Evolutionary conservation across 2,113 vertebrate species (phyloP).

Genomic region (Cryptotis parvus): DNA sequence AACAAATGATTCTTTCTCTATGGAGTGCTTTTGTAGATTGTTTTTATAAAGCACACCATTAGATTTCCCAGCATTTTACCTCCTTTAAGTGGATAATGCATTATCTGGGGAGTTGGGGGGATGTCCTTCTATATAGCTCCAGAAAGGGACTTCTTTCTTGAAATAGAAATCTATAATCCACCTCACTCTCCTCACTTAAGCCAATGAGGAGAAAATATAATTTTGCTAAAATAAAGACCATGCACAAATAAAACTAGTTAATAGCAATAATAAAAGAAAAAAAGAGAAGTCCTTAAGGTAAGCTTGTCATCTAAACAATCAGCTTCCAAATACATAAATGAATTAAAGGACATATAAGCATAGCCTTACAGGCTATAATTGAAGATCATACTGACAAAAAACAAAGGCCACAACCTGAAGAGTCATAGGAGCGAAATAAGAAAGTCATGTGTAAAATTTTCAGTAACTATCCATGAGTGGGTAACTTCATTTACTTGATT

Average conservation of each 20-base stretch:
- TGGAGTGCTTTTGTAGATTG: neutral
- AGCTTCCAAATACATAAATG: neutral
- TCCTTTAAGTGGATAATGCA: neutral
- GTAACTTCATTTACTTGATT: neutral
- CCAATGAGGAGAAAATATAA: neutral
- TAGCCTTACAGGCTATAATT: neutral
- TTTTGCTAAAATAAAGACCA: conserved; percentile 26
- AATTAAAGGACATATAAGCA: neutral
- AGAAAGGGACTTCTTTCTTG: neutral
- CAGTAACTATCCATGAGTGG: neutral
- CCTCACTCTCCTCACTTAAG: neutral
- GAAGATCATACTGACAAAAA: neutral
- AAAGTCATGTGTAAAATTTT: neutral
- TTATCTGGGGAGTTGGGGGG: neutral
- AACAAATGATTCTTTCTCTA: neutral
- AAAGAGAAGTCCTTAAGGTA: neutral
- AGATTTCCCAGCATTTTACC: neutral
- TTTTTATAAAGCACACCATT: neutral
- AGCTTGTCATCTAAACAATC: neutral
- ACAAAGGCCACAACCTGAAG: neutral
- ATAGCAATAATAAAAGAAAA: neutral
- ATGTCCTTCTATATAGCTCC: neutral
- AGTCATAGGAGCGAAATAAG: neutral
- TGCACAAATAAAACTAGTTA: neutral
- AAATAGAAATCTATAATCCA: neutral